phyloP scores from a whole-genome alignment of 2,113 vertebrate species.

The Ptyas mucosa region DNA sequence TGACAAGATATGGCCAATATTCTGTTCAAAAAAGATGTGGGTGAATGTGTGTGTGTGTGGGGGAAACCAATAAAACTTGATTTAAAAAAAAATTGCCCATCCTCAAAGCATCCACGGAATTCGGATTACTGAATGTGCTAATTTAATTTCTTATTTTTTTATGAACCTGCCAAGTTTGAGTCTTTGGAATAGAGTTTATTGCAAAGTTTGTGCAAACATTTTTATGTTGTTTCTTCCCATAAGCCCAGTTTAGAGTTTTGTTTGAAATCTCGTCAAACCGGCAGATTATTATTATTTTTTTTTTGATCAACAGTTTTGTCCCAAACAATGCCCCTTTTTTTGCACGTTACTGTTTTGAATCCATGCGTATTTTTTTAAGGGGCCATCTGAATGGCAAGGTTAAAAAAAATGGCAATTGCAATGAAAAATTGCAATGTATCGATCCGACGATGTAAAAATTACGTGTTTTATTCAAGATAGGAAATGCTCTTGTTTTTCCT shows the following conservation, averaged over 20 bases:
- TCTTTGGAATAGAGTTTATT: background rate
- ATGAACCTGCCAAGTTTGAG: background rate
- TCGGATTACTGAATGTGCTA: background rate
- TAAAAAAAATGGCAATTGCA: background rate
- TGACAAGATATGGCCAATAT: no score
- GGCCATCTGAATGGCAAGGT: background rate
- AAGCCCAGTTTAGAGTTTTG: background rate
- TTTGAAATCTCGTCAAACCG: background rate
- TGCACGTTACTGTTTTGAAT: background rate
- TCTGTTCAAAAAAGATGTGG: no score
- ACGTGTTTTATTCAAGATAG: background rate
- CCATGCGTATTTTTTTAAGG: background rate
- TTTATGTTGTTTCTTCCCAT: background rate
- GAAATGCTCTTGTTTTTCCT: background rate
- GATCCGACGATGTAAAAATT: background rate
- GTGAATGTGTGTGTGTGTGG: no score
- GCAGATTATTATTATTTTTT: background rate
- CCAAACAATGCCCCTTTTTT: background rate
- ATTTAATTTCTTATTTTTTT: background rate
- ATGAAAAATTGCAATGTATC: background rate
- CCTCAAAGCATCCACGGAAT: background rate
- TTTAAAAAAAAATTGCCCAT: background rate
- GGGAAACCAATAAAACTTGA: no score
- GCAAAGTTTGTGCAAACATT: background rate
- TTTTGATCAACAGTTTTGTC: background rate